Conservation (phyloP, 2,888 invertebrate species). For the Melinaea menophilus region DNA sequence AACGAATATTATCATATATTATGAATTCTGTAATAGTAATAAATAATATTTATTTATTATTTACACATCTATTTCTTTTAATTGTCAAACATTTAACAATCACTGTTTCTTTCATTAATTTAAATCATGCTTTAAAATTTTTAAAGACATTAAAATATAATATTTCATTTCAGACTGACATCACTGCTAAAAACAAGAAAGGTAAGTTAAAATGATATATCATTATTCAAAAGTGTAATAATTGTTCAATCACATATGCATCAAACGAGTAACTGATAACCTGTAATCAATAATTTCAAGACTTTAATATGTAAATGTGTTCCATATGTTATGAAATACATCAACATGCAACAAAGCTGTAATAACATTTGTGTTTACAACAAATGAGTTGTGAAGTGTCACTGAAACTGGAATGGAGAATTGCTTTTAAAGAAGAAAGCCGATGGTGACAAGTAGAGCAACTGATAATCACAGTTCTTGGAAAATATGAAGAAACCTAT, state of each 20-base stretch:
- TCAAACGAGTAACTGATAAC: neutral
- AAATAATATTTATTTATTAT: constrained; percentile 38
- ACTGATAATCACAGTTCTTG: neutral
- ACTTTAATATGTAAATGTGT: neutral
- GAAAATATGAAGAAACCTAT: constrained; percentile 23
- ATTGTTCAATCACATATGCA: neutral
- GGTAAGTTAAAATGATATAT: constrained; percentile 59
- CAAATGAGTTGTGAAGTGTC: constrained; percentile 35
- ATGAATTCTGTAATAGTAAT: constrained; percentile 21
- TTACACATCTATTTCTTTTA: constrained; percentile 43
- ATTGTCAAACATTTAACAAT: constrained; percentile 46
- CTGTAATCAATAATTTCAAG: neutral
- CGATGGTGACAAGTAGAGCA: constrained; percentile 14
- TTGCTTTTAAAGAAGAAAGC: constrained; percentile 29
- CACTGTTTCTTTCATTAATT: constrained; percentile 17
- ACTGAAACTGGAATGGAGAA: constrained; percentile 31
- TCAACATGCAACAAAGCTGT: neutral
- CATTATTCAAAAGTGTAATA: neutral
- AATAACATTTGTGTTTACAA: neutral
- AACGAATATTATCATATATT: constrained; percentile 3
- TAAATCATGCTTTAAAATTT: constrained; percentile 8
- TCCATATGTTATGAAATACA: constrained; percentile 6
- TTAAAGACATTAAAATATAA: constrained; percentile 17
- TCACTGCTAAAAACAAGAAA: constrained; percentile 74
- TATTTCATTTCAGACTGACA: constrained; percentile 73